Conservation (phyloP, 1,140 invertebrate species). For the Drosophila novamexicana region DNA sequence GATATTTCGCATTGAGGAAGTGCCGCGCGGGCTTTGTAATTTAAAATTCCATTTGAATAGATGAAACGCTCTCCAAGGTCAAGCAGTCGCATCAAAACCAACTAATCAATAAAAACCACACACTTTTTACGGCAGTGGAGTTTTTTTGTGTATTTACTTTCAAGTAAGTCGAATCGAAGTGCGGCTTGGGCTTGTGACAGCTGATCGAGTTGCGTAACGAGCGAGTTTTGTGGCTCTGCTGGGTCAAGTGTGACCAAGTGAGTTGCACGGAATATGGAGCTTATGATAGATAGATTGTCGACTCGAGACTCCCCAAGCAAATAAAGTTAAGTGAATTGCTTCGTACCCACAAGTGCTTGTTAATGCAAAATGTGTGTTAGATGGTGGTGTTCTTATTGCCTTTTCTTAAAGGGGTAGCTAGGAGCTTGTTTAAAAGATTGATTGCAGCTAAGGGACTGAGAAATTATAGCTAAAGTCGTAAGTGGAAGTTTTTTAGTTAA, state of each 20-base stretch:
- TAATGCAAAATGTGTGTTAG: conserved; percentile 61
- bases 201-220: conserved; percentile 56
- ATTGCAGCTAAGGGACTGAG: conserved; percentile 18
- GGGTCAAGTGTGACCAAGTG: conserved; percentile 73
- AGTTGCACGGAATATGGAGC: conserved; percentile 51
- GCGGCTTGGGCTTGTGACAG: conserved; percentile 36
- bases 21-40: conserved; percentile 42
- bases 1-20: conserved; percentile 68
- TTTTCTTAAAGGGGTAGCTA: not conserved
- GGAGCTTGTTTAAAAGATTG: conserved; percentile 46
- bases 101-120: conserved; percentile 64
- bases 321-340: conserved; percentile 74
- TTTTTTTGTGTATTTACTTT: conserved; percentile 8
- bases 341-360: conserved; percentile 57
- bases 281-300: conserved; percentile 55
- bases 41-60: conserved; percentile 62
- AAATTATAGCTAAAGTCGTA: conserved; percentile 14
- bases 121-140: conserved; percentile 8
- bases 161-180: conserved; percentile 35
- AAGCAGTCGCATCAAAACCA: conserved; percentile 61
- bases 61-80: conserved; percentile 57
- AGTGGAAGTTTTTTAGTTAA: not conserved
- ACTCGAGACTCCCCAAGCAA: conserved; percentile 65
- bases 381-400: not conserved
- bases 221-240: conserved; percentile 22